Evolutionary conservation across 2,797 vertebrate genomes (phyloP).

Genomic region (Cynopterus sphinx): DNA sequence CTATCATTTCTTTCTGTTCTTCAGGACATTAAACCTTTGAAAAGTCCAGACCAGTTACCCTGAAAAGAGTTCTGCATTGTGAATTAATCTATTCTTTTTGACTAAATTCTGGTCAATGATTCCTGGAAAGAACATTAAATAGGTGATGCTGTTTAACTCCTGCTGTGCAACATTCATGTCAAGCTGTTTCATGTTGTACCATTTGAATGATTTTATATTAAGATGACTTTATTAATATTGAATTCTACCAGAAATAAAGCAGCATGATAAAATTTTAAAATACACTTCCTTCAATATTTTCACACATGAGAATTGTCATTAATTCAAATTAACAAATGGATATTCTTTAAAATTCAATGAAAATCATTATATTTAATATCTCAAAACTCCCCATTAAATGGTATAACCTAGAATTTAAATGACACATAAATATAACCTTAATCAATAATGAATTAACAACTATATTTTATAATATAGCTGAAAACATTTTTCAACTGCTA

Average conservation of each 20-base stretch:
- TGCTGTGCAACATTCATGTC: not conserved
- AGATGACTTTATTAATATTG: not conserved
- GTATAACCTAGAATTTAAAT: not conserved
- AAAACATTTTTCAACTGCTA: not conserved
- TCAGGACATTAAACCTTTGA: not conserved
- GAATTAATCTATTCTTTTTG: not conserved
- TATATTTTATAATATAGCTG: not conserved
- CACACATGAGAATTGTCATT: not conserved
- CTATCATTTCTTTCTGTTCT: not conserved
- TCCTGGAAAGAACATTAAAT: not conserved
- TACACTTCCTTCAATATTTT: not conserved
- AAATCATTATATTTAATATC: not conserved
- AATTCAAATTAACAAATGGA: not conserved
- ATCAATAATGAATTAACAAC: not conserved
- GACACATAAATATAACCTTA: not conserved
- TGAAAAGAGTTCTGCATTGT: not conserved
- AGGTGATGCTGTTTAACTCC: not conserved
- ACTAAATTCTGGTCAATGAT: not conserved
- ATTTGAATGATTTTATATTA: not conserved
- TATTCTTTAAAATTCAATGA: not conserved
- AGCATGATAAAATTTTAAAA: not conserved
- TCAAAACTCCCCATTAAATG: not conserved
- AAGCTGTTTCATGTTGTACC: not conserved
- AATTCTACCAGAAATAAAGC: not conserved
- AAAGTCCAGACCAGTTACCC: not conserved